These are phyloP conservation scores for Tuberolachnus salignus DNA, from an alignment of 2,888 invertebrate genomes.

Conservation along the genomic window DNA sequence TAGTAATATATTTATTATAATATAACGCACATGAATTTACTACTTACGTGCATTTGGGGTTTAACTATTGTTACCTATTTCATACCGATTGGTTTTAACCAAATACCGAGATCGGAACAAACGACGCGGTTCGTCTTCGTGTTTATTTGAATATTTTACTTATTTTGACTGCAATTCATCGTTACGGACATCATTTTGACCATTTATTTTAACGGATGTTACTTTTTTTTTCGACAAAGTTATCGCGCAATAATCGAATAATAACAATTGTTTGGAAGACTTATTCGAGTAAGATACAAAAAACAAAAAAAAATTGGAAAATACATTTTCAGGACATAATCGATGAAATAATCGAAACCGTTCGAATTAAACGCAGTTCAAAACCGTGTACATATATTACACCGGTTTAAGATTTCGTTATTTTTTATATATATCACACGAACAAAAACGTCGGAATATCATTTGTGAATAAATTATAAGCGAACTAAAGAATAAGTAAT, in stretches of 20 bases:
- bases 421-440: slow-evolving; percentile 29
- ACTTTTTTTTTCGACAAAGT: slow-evolving; percentile 8
- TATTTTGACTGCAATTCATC: not conserved
- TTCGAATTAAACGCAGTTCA: slow-evolving; percentile 14
- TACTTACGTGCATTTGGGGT: slow-evolving; percentile 12
- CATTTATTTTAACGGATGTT: not conserved
- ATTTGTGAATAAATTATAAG: not conserved
- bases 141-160: not conserved
- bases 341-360: too few relatives aligned
- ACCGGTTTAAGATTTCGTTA: slow-evolving; percentile 3
- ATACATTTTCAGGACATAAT: too few relatives aligned
- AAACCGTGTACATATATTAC: slow-evolving; percentile 19
- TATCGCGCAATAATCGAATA: not conserved
- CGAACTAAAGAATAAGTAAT: not conserved
- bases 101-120: not conserved
- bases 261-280: not conserved
- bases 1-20: too few relatives aligned
- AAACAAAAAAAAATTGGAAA: slow-evolving; percentile 1
- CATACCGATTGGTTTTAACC: not conserved
- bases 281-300: not conserved
- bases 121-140: not conserved
- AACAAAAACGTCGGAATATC: slow-evolving; percentile 2
- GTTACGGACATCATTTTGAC: not conserved
- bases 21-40: slow-evolving; percentile 29
- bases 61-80: slow-evolving; percentile 9